Percentiles rank a stretch among this genome's conserved stretches.
phyloP scores from a whole-genome alignment of 2,797 vertebrate species.

The Pseudochromis fuscus region DNA sequence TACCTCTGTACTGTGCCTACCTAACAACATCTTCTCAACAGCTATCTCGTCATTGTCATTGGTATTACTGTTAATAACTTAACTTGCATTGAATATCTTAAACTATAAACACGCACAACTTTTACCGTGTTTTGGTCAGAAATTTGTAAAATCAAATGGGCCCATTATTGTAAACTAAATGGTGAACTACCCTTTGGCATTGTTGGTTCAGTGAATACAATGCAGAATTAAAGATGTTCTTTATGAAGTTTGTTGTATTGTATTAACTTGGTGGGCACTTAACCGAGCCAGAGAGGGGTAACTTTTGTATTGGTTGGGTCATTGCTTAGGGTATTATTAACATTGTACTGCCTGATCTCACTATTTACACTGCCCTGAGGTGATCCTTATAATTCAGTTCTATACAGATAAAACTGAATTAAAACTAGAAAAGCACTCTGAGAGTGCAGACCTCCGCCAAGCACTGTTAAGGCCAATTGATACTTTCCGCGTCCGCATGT shows the following conservation, averaged over 20 bases:
- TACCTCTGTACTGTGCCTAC: constrained; percentile 60
- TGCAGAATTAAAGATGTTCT: constrained; percentile 25
- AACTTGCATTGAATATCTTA: constrained; percentile 45
- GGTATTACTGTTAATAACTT: constrained; percentile 34
- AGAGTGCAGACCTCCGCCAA: no score
- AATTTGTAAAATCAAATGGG: constrained; percentile 1
- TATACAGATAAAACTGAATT: no score
- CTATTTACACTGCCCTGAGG: no score
- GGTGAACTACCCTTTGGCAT: constrained; percentile 18
- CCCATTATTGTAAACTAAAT: not conserved
- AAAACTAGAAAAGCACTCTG: no score
- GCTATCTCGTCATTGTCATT: constrained; percentile 10
- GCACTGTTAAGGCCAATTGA: no score
- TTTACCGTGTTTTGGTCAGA: constrained; percentile 35
- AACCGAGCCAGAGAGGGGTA: not conserved
- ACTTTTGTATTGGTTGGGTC: no score
- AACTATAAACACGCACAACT: constrained; percentile 69
- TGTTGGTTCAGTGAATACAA: constrained; percentile 50
- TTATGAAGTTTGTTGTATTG: constrained; percentile 5
- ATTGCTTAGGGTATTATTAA: no score
- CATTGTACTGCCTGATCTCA: no score
- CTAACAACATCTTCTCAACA: constrained; percentile 46
- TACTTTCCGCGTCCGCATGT: no score
- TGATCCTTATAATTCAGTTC: no score
- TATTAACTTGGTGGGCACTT: not conserved